Base-by-base conservation (phyloP, 2,888 invertebrate species). In the Eustalomyia histrio region DNA sequence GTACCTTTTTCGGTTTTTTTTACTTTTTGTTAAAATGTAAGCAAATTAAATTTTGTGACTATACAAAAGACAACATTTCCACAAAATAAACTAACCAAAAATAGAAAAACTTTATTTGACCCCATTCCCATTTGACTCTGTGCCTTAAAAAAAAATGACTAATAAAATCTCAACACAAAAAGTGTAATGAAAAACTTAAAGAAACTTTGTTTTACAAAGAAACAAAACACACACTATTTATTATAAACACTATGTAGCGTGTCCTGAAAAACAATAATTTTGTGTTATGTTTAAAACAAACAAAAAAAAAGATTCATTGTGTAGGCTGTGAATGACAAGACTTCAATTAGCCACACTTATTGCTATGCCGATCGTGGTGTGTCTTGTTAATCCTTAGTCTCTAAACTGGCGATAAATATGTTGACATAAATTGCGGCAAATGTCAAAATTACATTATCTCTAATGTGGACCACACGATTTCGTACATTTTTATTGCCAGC, bases 11-110 rank as follows among this genome's bases (percentile, higher is more conserved):
- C 1, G 18, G 24, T 55, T 50, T 64, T 1, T 71, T 29, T 53
- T 24, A n/a, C 10, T 68, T 76, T 52, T 29, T 43, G 8, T 47
- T 75, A 71, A 58, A 67, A 76, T 39, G 58, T 47, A 63, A 57
- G 47, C 35, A 72, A 76, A 72, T 76, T 68, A 80, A 75, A 80
- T 72, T 67, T 55, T 76, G 29, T 55, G 75, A 65, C 65, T 79
- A 35, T 16, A 1, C 39, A 39, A 39, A 75, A 58, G 67, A 79
- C 21, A 80, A 39, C 63, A 76, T 67, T 63, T 55, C 55, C 47
- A 55, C 35, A 72, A 67, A 80, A 57, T 39, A 72, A 64, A 64
- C 64, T 80, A 63, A 68, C 61, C 71, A 67, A 65, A 57, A 35
- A 16, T n/a, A 58, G 52, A 14, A 55, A 65, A 68, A 76, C 72